phyloP scores from a whole-genome alignment of 2,797 vertebrate genomes.

The Mionectes olivaceus region DNA sequence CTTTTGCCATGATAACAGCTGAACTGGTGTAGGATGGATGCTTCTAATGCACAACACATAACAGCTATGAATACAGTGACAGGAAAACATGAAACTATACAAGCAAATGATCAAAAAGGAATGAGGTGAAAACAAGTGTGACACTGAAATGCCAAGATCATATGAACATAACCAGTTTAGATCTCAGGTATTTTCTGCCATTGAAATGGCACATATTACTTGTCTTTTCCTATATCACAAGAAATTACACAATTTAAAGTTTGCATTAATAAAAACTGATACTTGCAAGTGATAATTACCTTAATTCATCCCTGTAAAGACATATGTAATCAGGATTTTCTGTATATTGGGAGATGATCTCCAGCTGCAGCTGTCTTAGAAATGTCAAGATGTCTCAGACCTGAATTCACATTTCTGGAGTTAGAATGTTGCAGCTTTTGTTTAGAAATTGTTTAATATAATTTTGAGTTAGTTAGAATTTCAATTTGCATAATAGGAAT shows the following conservation, averaged over 20 bases:
- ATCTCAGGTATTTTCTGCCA: slow-evolving; percentile 62
- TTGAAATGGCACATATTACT: neutral
- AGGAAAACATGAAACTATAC: slow-evolving; percentile 74
- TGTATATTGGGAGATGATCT: slow-evolving; percentile 43
- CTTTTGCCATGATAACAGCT: slow-evolving; percentile 85
- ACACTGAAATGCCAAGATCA: slow-evolving; percentile 62
- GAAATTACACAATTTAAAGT: neutral
- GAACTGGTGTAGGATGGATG: slow-evolving; percentile 83
- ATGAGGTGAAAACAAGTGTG: slow-evolving; percentile 69
- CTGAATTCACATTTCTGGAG: slow-evolving; percentile 59
- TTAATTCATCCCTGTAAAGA: slow-evolving; percentile 57
- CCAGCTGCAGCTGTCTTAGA: slow-evolving; percentile 62
- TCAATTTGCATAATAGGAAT: neutral
- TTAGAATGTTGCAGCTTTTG: slow-evolving; percentile 26
- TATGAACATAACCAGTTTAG: slow-evolving; percentile 57
- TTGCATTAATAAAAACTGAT: slow-evolving; percentile 41
- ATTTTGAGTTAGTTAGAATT: slow-evolving; percentile 19
- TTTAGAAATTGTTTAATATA: slow-evolving; percentile 21
- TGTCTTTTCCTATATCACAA: neutral
- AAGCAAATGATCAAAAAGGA: slow-evolving; percentile 75
- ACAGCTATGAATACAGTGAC: slow-evolving; percentile 81
- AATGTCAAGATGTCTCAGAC: slow-evolving; percentile 56
- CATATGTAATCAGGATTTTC: slow-evolving; percentile 56
- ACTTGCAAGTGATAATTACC: slow-evolving; percentile 39
- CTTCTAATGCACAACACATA: slow-evolving; percentile 86